Evolutionary conservation across 2,888 invertebrate species (phyloP).

Genomic region (Standfussiana lucernea): DNA sequence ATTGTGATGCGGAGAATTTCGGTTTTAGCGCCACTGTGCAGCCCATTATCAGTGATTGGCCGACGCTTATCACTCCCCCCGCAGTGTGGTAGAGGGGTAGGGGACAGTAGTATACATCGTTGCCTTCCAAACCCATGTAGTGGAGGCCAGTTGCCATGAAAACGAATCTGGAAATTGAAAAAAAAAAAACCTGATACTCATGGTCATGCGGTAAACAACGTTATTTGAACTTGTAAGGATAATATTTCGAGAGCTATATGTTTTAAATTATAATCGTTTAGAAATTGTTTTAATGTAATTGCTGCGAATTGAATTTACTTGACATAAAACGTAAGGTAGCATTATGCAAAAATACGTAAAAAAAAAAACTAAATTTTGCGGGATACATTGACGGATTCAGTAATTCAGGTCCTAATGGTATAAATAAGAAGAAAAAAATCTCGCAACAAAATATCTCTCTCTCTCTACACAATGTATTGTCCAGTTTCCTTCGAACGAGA

Average conservation of each 20-base stretch:
- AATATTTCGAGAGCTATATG: not conserved
- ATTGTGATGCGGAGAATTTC: constrained; percentile 98
- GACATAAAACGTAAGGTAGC: not conserved
- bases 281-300: not conserved
- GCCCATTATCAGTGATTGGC: constrained; percentile 95
- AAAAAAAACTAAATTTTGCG: not conserved
- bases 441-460: no score
- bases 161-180: constrained; percentile 91
- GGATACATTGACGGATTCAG: not conserved
- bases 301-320: not conserved
- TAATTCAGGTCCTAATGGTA: not conserved
- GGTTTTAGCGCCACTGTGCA: constrained; percentile 95
- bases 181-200: not conserved
- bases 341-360: not conserved
- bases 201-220: not conserved
- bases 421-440: not conserved
- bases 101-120: constrained; percentile 96
- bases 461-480: no score
- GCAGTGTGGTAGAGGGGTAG: constrained; percentile 99
- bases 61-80: constrained; percentile 96
- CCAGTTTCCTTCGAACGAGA: no score
- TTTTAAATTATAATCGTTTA: not conserved
- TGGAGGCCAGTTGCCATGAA: constrained; percentile 94
- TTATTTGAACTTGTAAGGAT: not conserved
- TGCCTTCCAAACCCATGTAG: constrained; percentile 91